Evolutionary conservation across 2,113 vertebrate species (phyloP).

Genomic region (Notothenia coriiceps): DNA sequence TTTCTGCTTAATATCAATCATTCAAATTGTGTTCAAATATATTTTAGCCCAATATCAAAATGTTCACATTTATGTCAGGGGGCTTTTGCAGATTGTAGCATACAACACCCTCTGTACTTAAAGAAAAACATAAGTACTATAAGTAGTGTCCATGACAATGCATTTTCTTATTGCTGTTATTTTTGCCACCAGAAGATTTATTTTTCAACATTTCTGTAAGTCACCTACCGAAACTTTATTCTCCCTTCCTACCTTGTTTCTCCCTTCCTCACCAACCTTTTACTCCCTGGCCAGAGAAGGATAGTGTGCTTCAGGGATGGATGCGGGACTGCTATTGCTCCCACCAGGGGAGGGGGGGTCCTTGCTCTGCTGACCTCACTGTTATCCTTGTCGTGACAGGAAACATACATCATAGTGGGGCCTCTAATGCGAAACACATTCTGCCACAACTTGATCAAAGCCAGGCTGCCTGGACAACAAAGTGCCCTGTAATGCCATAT

Average conservation of each 20-base stretch:
- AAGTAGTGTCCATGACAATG: too few relatives aligned
- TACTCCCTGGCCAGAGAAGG: constrained; percentile 30
- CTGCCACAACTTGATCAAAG: constrained; percentile 84
- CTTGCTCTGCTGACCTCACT: constrained; percentile 85
- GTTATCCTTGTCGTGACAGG: constrained; percentile 94
- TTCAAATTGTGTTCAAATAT: too few relatives aligned
- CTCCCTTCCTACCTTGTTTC: background rate
- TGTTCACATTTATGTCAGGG: too few relatives aligned
- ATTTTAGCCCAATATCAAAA: too few relatives aligned
- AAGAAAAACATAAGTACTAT: too few relatives aligned
- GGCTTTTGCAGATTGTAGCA: too few relatives aligned
- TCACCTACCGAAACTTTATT: background rate
- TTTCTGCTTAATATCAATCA: background rate
- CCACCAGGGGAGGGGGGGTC: constrained; percentile 83
- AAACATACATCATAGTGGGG: constrained; percentile 89
- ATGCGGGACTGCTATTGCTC: constrained; percentile 78
- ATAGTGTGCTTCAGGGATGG: constrained; percentile 74
- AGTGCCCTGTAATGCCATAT: constrained; percentile 77
- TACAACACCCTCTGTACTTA: too few relatives aligned
- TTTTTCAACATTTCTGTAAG: background rate
- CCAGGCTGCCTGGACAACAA: constrained; percentile 81
- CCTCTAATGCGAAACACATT: constrained; percentile 85
- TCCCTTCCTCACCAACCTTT: background rate
- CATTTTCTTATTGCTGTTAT: too few relatives aligned
- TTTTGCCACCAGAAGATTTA: background rate